Conservation (phyloP, 37 sponge, comb jelly and placozoan species). For the Chondrilla cf. caribensis region DNA sequence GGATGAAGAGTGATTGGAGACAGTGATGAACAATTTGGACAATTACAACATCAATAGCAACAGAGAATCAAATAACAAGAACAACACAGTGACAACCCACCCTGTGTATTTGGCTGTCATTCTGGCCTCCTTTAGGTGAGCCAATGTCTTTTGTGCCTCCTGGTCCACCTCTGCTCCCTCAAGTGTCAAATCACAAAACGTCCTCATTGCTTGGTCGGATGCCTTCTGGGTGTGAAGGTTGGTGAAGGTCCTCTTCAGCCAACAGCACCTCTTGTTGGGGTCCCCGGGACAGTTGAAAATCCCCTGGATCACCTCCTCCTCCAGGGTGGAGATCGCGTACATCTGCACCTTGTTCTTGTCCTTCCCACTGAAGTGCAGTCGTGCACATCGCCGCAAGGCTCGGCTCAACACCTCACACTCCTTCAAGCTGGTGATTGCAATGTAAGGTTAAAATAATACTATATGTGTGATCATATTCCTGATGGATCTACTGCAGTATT, state of each 20-base stretch:
- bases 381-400: constrained; percentile 51
- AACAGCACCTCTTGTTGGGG: constrained; percentile 64
- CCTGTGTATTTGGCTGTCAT: constrained; percentile 79
- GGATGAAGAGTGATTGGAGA: too few relatives aligned
- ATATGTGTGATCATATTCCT: too few relatives aligned
- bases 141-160: constrained; percentile 52
- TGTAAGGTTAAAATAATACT: too few relatives aligned
- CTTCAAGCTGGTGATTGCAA: neutral
- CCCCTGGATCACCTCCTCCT: constrained; percentile 65
- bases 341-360: constrained; percentile 50
- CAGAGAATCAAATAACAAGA: too few relatives aligned
- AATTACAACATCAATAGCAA: too few relatives aligned
- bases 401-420: constrained; percentile 21
- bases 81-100: constrained; percentile 36
- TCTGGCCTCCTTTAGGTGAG: constrained; percentile 70
- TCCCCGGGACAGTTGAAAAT: constrained; percentile 55
- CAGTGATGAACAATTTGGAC: too few relatives aligned
- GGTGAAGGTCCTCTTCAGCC: constrained; percentile 72
- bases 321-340: constrained; percentile 52
- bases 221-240: constrained; percentile 53
- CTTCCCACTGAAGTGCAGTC: constrained; percentile 34
- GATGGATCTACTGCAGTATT: too few relatives aligned
- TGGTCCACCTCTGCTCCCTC: constrained; percentile 66
- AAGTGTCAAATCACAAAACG: constrained; percentile 34
- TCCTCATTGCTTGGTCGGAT: constrained; percentile 33